phyloP scores from a whole-genome alignment of 2,888 invertebrate genomes.

The Ptilodon capucinus region DNA sequence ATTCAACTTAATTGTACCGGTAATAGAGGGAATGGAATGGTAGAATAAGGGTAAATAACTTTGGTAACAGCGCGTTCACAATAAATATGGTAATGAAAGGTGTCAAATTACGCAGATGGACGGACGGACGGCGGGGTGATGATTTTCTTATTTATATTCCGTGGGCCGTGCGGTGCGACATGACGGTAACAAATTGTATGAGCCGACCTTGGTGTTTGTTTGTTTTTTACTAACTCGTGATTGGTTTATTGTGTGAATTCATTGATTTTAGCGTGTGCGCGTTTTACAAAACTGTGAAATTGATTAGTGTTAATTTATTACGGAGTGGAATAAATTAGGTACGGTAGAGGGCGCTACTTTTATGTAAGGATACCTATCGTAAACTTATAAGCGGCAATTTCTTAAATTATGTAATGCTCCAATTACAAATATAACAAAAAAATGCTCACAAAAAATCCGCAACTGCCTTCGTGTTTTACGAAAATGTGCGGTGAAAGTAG shows the following conservation, averaged over 20 bases:
- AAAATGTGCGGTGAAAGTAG: too few species aligned
- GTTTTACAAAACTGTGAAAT: background rate
- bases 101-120: conserved; percentile 75
- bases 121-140: conserved; percentile 59
- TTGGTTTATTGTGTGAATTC: conserved; percentile 27
- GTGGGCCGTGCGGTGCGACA: conserved; percentile 22
- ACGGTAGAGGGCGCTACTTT: too few species aligned
- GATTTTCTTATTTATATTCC: conserved; percentile 69
- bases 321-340: background rate
- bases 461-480: too few species aligned
- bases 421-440: too few species aligned
- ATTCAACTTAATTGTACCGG: conserved; percentile 17
- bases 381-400: too few species aligned
- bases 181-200: conserved; percentile 58
- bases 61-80: conserved; percentile 48
- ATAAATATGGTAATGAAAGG: conserved; percentile 81
- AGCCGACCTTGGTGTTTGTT: conserved; percentile 56
- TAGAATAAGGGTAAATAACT: conserved; percentile 3
- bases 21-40: conserved; percentile 1
- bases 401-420: too few species aligned
- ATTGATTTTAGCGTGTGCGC: conserved; percentile 6
- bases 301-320: background rate
- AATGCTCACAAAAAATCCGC: too few species aligned
- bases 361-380: too few species aligned
- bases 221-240: conserved; percentile 43